These are phyloP conservation scores for Drosophila diplacantha DNA, from an alignment of 2,888 invertebrate species.

Conservation along the genomic window DNA sequence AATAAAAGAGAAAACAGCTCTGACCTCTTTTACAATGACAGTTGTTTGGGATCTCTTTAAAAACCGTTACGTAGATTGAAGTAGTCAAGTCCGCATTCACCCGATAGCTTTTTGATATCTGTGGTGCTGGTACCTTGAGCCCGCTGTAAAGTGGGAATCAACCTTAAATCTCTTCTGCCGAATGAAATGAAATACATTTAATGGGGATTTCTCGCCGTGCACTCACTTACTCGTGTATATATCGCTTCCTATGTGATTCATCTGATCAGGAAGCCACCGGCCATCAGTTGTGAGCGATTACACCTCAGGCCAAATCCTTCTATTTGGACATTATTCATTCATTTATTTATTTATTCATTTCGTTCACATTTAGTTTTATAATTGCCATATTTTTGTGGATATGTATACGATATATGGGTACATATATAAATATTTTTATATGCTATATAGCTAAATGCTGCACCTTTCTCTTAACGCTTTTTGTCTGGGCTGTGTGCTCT, in stretches of 20 bases:
- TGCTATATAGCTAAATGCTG: conserved; percentile 9
- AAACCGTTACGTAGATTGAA: too few relatives aligned
- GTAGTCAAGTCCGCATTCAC: too few relatives aligned
- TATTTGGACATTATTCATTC: neutral
- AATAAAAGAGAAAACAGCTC: neutral
- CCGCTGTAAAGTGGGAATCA: neutral
- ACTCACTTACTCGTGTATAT: neutral
- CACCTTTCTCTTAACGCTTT: neutral
- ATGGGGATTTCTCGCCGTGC: neutral
- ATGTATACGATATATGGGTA: conserved; percentile 24
- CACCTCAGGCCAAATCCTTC: neutral
- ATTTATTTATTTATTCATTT: conserved; percentile 15
- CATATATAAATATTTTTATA: neutral
- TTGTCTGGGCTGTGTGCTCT: neutral
- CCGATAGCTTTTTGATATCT: too few relatives aligned
- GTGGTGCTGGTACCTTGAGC: neutral
- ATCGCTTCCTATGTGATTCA: conserved; percentile 9
- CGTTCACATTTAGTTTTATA: conserved; percentile 11
- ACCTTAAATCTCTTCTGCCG: neutral
- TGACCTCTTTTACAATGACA: neutral
- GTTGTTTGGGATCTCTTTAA: neutral
- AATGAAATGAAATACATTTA: neutral
- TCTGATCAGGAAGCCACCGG: conserved; percentile 15
- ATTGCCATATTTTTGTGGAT: conserved; percentile 35
- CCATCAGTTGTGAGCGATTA: neutral